These are phyloP conservation scores for Enteromius radiatus DNA, from an alignment of 2,797 vertebrate genomes.

Conservation along the genomic window DNA sequence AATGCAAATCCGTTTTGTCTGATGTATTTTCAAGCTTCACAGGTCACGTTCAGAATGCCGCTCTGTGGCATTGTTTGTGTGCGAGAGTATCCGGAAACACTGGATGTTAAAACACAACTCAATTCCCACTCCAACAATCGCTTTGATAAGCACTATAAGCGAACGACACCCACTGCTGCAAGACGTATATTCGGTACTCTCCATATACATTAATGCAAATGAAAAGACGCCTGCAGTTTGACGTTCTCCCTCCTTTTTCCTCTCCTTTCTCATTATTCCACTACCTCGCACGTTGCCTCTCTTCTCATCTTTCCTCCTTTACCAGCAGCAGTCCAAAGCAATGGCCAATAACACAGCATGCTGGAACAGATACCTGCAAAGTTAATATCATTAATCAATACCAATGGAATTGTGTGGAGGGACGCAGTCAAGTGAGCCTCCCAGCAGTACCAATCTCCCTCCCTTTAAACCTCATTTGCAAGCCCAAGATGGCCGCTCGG, in stretches of 20 bases:
- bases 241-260: constrained; percentile 40
- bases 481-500: constrained; percentile 99
- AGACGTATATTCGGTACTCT: constrained; percentile 63
- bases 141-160: constrained; percentile 62
- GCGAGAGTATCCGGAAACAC: neutral
- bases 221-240: constrained; percentile 74
- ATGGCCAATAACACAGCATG: constrained; percentile 85
- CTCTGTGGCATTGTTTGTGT: constrained; percentile 26
- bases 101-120: constrained; percentile 49
- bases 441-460: constrained; percentile 91
- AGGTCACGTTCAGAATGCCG: constrained; percentile 13
- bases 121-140: constrained; percentile 68
- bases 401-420: constrained; percentile 89
- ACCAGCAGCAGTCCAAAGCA: constrained; percentile 71
- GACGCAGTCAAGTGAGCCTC: constrained; percentile 87
- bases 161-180: constrained; percentile 53
- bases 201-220: constrained; percentile 76
- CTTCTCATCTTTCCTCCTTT: constrained; percentile 61
- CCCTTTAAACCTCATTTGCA: constrained; percentile 94
- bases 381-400: constrained; percentile 99
- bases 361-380: constrained; percentile 89
- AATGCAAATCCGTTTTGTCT: constrained; percentile 37
- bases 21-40: constrained; percentile 25
- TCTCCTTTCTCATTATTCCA: constrained; percentile 60
- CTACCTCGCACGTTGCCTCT: constrained; percentile 57